These are phyloP conservation scores for Leucosticte australis DNA, from an alignment of 2,113 vertebrate species.

Conservation along the genomic window DNA sequence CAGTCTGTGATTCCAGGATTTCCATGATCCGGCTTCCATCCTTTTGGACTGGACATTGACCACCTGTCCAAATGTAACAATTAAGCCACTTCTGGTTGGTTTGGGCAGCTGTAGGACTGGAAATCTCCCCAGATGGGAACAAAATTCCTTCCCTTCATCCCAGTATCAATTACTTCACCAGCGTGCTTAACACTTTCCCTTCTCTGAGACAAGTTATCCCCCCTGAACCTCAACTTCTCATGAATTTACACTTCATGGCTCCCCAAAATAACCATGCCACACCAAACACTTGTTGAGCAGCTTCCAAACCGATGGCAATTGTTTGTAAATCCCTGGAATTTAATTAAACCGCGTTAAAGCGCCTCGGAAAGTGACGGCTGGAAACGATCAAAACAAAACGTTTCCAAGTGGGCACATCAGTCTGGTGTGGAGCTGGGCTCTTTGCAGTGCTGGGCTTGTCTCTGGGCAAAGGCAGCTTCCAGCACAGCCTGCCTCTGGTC, in stretches of 20 bases:
- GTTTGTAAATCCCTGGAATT: conserved; percentile 21
- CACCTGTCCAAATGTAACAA: neutral
- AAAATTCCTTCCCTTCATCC: neutral
- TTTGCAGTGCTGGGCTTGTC: neutral
- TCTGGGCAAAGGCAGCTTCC: neutral
- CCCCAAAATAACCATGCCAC: neutral
- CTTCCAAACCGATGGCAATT: neutral
- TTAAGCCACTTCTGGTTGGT: neutral
- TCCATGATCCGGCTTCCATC: neutral
- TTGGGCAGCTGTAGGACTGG: neutral
- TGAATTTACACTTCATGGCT: neutral
- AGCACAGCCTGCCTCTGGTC: conserved; percentile 20
- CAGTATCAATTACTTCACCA: neutral
- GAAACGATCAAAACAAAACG: conserved; percentile 48
- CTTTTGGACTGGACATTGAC: neutral
- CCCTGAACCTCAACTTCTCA: neutral
- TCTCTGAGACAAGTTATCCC: neutral
- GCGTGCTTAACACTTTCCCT: neutral
- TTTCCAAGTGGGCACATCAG: conserved; percentile 41
- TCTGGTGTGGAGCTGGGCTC: neutral
- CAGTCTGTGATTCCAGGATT: accelerated
- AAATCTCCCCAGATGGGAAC: neutral
- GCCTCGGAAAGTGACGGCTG: neutral
- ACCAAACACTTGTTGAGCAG: neutral
- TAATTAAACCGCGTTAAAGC: conserved; percentile 48